phyloP scores from a whole-genome alignment of 1,140 invertebrate species.

The Ruditapes philippinarum region DNA sequence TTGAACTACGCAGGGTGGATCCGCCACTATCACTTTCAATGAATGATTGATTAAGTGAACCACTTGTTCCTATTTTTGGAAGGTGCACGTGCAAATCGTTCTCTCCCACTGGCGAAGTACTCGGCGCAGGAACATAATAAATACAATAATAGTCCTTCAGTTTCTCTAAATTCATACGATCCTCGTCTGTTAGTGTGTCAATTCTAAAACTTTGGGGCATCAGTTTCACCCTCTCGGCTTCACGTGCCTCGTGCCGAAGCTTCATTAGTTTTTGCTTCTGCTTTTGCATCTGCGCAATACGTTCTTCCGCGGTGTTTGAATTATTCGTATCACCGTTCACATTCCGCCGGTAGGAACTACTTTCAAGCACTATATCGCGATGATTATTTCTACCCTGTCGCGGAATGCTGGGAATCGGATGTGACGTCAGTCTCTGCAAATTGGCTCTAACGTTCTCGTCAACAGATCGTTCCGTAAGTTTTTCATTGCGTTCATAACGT shows the following conservation, averaged over 20 bases:
- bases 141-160: slow-evolving; percentile 78
- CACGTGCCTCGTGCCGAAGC: slow-evolving; percentile 23
- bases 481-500: neutral
- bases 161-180: slow-evolving; percentile 75
- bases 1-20: neutral
- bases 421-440: slow-evolving; percentile 72
- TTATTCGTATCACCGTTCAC: slow-evolving; percentile 42
- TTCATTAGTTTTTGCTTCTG: slow-evolving; percentile 61
- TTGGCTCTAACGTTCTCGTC: slow-evolving; percentile 78
- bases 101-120: slow-evolving; percentile 58
- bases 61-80: slow-evolving; percentile 13
- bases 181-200: slow-evolving; percentile 68
- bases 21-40: slow-evolving; percentile 21
- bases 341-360: slow-evolving; percentile 45
- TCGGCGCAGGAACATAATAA: slow-evolving; percentile 74
- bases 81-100: slow-evolving; percentile 36
- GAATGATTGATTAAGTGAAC: slow-evolving; percentile 11
- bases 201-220: slow-evolving; percentile 67
- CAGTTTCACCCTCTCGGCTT: slow-evolving; percentile 53
- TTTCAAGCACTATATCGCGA: slow-evolving; percentile 60
- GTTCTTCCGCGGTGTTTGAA: slow-evolving; percentile 37
- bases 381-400: slow-evolving; percentile 34
- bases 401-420: slow-evolving; percentile 57
- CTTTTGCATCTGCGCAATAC: slow-evolving; percentile 53
- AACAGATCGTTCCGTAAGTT: slow-evolving; percentile 9